A percentile compares a stretch with the other conserved stretches of the same genome.
These are phyloP conservation scores for Agelastica alni DNA, from an alignment of 2,888 invertebrate species.

Conservation along the genomic window DNA sequence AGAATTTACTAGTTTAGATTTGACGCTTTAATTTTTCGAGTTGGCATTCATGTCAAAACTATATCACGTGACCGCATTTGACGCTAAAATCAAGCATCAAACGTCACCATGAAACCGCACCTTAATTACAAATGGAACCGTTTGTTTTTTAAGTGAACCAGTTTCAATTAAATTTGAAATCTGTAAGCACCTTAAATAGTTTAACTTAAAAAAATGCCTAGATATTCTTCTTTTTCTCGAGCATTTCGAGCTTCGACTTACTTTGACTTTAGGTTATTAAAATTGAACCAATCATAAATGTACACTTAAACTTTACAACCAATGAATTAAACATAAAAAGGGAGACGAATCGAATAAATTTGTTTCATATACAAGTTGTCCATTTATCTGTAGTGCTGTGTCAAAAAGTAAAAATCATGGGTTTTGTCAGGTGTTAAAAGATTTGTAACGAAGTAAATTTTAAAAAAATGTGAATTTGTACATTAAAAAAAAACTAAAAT, in stretches of 20 bases:
- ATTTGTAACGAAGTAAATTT: neutral
- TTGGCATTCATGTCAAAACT: too few relatives aligned
- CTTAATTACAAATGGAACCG: too few relatives aligned
- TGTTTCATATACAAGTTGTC: neutral
- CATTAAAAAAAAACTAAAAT: neutral
- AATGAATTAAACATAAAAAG: neutral
- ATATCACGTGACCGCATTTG: too few relatives aligned
- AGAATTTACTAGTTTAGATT: too few relatives aligned
- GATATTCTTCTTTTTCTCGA: neutral
- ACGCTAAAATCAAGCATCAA: too few relatives aligned
- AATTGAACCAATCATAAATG: slow-evolving; percentile 6
- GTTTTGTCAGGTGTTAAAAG: slow-evolving; percentile 12
- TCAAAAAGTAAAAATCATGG: slow-evolving; percentile 9
- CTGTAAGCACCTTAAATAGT: neutral
- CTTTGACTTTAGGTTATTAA: neutral
- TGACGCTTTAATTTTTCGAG: too few relatives aligned
- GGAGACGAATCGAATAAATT: neutral
- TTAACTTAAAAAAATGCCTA: neutral
- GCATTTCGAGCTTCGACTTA: too few relatives aligned
- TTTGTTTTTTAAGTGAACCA: too few relatives aligned
- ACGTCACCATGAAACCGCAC: too few relatives aligned
- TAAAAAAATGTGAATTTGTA: slow-evolving; percentile 7
- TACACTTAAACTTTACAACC: slow-evolving; percentile 11
- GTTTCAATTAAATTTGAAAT: too few relatives aligned
- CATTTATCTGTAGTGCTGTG: neutral